Conservation (phyloP, 2,797 vertebrate species). For the Tragelaphus oryx region DNA sequence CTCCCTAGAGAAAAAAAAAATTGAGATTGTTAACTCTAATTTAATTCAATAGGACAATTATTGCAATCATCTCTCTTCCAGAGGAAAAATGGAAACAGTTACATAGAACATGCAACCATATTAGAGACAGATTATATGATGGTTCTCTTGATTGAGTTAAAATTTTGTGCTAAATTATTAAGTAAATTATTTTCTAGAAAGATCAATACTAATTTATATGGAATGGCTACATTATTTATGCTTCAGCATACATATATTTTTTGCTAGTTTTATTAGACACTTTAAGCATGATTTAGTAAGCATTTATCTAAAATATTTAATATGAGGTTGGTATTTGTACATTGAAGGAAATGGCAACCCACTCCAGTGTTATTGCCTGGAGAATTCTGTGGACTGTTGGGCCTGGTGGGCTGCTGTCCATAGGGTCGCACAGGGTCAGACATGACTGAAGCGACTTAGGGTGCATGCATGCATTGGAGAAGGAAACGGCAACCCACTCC, state of each 20-base stretch:
- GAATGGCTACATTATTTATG: not conserved
- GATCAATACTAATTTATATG: not conserved
- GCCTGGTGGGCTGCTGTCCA: not conserved
- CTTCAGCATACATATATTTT: not conserved
- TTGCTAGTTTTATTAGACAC: not conserved
- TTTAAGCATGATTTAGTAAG: not conserved
- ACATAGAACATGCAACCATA: not conserved
- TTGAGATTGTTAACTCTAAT: not conserved
- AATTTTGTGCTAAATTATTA: slow-evolving; percentile 3
- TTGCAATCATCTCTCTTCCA: not conserved
- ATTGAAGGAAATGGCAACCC: not conserved
- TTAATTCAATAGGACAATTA: not conserved
- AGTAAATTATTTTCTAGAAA: not conserved
- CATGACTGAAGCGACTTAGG: not conserved
- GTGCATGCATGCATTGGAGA: not conserved
- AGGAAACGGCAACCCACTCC: not conserved
- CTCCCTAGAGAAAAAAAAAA: slow-evolving; percentile 77
- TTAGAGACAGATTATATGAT: not conserved
- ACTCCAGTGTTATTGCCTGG: not conserved
- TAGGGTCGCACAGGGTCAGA: fast-evolving
- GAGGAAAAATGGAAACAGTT: not conserved
- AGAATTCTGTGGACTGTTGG: not conserved
- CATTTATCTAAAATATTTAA: not conserved
- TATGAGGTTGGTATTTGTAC: not conserved
- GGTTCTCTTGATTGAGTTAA: not conserved